Conservation (phyloP, 2,888 invertebrate genomes). For the Chrysodeixis includens region DNA sequence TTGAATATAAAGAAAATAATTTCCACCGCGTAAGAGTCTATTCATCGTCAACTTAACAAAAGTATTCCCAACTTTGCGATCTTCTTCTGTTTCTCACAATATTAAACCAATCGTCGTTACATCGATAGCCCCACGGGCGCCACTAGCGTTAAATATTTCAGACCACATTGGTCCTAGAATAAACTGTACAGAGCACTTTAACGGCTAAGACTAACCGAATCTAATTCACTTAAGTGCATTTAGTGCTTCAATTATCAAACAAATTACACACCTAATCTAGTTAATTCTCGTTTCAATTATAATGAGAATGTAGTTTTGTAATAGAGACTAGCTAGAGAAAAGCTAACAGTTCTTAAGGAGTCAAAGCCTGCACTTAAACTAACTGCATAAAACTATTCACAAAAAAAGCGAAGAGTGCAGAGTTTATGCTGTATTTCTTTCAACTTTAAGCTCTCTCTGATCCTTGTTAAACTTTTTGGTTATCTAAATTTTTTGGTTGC, state of each 20-base stretch:
- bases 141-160: not conserved
- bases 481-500: too few relatives aligned
- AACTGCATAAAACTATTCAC: too few relatives aligned
- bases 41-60: too few relatives aligned
- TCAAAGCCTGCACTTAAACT: too few relatives aligned
- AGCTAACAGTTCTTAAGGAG: not conserved
- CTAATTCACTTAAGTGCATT: slow-evolving; percentile 4
- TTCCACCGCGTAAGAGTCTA: not conserved
- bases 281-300: not conserved
- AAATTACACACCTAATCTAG: slow-evolving; percentile 4
- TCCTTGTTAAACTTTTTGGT: too few relatives aligned
- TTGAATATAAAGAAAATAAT: too few relatives aligned
- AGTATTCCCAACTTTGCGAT: not conserved
- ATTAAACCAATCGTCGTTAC: not conserved
- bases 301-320: not conserved
- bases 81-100: not conserved
- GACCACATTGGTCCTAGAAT: not conserved
- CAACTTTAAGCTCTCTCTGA: too few relatives aligned
- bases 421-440: too few relatives aligned
- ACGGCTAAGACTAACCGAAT: not conserved
- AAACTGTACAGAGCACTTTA: not conserved
- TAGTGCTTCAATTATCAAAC: not conserved
- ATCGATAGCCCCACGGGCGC: slow-evolving; percentile 1
- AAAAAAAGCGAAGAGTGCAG: too few relatives aligned
- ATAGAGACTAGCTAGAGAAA: not conserved